Conservation (phyloP, 2,888 invertebrate genomes). For the Eupithecia inturbata region DNA sequence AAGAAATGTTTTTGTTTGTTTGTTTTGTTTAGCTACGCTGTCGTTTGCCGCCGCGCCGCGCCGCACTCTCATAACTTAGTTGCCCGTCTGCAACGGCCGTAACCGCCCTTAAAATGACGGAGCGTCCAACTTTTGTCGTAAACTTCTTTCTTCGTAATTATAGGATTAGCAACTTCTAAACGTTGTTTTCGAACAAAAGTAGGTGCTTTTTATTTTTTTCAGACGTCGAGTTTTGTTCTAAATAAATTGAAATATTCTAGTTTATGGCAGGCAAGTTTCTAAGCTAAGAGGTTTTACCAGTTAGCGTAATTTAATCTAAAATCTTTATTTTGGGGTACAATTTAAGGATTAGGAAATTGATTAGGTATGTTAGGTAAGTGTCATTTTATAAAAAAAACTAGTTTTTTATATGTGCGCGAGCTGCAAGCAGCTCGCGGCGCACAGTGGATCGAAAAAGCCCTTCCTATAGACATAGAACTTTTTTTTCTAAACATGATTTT, state of each 20-base stretch:
- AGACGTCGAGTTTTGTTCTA: conserved; percentile 3
- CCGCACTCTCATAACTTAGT: neutral
- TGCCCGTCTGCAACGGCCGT: conserved; percentile 1
- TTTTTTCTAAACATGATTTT: too few species aligned
- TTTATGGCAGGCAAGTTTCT: neutral
- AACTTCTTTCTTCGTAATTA: conserved; percentile 42
- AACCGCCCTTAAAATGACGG: conserved; percentile 45
- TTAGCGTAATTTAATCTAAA: neutral
- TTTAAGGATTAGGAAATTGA: too few species aligned
- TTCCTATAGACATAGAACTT: too few species aligned
- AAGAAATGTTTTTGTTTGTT: too few species aligned
- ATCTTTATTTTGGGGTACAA: neutral
- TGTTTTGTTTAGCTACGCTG: too few species aligned
- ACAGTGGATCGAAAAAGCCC: too few species aligned
- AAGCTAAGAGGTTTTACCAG: neutral
- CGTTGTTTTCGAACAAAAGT: conserved; percentile 13
- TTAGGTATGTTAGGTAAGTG: neutral
- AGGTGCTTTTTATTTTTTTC: conserved; percentile 8
- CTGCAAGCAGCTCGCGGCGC: too few species aligned
- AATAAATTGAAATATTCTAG: neutral
- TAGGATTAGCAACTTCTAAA: conserved; percentile 31
- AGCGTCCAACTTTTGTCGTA: conserved; percentile 43
- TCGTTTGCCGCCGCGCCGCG: too few species aligned
- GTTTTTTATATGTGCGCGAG: too few species aligned
- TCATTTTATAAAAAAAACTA: too few species aligned